Conservation (phyloP, 2,888 invertebrate genomes). For the Bellardia bayeri region DNA sequence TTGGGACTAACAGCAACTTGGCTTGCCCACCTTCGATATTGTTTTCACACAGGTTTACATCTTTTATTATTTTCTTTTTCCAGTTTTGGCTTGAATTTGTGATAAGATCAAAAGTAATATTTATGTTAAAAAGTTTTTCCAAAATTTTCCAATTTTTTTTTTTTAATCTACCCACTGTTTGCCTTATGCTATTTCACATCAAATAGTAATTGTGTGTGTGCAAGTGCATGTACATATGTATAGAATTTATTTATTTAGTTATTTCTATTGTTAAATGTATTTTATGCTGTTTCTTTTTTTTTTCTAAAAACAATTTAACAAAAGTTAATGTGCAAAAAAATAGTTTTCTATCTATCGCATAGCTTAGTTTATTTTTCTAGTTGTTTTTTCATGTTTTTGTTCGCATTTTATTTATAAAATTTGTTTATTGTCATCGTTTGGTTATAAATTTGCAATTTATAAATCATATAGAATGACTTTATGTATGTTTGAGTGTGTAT, state of each 20-base stretch:
- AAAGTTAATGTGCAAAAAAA: conserved; percentile 50
- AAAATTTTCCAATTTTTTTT: neutral
- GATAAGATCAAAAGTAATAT: no score
- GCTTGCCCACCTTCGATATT: no score
- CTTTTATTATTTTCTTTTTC: no score
- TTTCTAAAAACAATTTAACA: conserved; percentile 33
- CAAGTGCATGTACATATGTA: neutral
- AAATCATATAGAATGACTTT: conserved; percentile 58
- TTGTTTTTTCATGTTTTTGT: neutral
- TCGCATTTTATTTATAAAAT: conserved; percentile 43
- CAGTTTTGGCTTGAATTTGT: no score
- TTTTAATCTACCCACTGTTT: neutral
- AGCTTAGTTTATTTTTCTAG: conserved; percentile 17
- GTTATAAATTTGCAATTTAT: conserved; percentile 63
- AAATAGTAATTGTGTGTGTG: conserved; percentile 21
- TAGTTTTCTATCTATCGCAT: conserved; percentile 17
- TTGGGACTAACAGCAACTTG: no score
- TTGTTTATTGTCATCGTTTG: conserved; percentile 60
- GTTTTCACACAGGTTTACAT: no score
- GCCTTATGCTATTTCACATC: neutral
- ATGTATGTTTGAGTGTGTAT: conserved; percentile 8
- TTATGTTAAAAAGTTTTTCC: no score
- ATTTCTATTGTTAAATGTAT: conserved; percentile 51
- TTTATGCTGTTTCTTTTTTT: conserved; percentile 2
- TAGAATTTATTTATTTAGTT: conserved; percentile 43